Base-by-base conservation (phyloP, 2,113 vertebrate genomes). In the Phaethon lepturus region DNA sequence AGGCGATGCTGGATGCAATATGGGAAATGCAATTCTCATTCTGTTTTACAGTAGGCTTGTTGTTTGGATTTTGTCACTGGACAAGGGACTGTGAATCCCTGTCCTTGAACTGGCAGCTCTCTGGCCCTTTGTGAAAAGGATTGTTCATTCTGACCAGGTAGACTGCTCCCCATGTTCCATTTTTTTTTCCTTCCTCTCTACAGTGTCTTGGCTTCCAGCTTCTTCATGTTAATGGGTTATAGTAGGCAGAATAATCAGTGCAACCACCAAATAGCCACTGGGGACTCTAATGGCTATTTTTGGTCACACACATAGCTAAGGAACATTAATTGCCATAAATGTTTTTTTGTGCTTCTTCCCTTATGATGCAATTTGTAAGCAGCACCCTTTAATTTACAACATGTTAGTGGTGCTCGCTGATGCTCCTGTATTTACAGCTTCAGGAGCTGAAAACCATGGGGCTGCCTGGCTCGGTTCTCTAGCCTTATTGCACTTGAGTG, bases 161-260 rank as follows among this genome's bases (percentile, higher is more conserved):
- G 44, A 45, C 15, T 83, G 10, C 35, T 2, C 2, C 8, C 14
- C 13, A 3, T 5, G 6, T 13, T 4, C 15, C 1, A 2, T 40
- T 45, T 52, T 33, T 19, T 45, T 17, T 7, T 6, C 25, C 15
- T 47, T 79, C 44, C 26, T 86, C 26, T 16, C 24, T 47, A 4
- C 16, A 49, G 29, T 59, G 17, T 68, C 33, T 75, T 78, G 10
- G 9, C 47, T 93, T 92, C 19, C 66, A 90, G 20, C 8, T 67
- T 78, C 63, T 66, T 74, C 42, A 58, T 5, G 6, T 62, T 93
- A 40, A 38, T 49, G n/a, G 26, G 8, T 60, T 73, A 42, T 13
- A 55, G 29, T 11, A 88, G 68, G 47, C 17, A 76, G 59, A 90
- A 74, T 26, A 47, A 78, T 63, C 47, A 63, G 59, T 56, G 28